Evolutionary conservation across 2,113 vertebrate species (phyloP).

Genomic region (Heterotis niloticus): DNA sequence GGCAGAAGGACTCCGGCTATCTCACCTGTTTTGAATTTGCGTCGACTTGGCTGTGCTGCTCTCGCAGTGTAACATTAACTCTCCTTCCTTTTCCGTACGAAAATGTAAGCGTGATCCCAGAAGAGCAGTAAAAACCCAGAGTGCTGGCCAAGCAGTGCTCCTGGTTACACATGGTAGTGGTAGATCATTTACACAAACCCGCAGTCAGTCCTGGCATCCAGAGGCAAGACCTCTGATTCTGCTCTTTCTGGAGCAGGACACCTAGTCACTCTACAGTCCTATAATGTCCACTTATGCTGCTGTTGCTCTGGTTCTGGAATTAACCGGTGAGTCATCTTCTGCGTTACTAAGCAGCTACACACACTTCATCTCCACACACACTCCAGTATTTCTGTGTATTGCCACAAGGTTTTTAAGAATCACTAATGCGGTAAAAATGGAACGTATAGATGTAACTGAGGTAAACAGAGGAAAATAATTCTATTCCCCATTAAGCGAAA

Average conservation of each 20-base stretch:
- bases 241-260: neutral
- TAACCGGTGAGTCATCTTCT: too few species aligned
- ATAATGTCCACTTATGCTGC: too few species aligned
- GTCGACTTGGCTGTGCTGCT: constrained; percentile 40
- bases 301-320: too few species aligned
- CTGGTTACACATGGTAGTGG: constrained; percentile 50
- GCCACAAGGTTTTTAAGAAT: too few species aligned
- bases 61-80: constrained; percentile 63
- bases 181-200: constrained; percentile 52
- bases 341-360: too few species aligned
- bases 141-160: constrained; percentile 50
- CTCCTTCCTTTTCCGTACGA: constrained; percentile 61
- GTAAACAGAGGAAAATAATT: too few species aligned
- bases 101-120: constrained; percentile 61
- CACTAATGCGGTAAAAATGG: too few species aligned
- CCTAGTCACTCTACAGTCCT: too few species aligned
- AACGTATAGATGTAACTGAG: too few species aligned
- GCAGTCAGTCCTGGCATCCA: constrained; percentile 29
- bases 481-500: too few species aligned
- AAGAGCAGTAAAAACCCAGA: constrained; percentile 54
- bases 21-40: constrained; percentile 64
- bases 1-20: constrained; percentile 5
- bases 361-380: too few species aligned
- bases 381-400: too few species aligned
- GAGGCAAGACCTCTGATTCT: constrained; percentile 2